Conservation (phyloP, 2,888 invertebrate genomes). For the Didymodactylos carnosus region DNA sequence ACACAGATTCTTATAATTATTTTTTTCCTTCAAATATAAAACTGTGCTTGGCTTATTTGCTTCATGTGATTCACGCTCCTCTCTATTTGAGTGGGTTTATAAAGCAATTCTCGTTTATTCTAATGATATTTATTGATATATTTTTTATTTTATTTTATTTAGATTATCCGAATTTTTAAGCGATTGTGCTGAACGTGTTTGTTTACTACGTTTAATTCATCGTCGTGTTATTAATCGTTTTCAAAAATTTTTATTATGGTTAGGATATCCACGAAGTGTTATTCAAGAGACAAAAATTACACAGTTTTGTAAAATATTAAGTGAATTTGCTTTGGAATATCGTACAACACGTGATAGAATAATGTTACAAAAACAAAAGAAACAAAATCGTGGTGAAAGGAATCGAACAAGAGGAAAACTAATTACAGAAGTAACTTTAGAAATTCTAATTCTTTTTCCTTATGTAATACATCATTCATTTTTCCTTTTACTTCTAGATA, state of each 20-base stretch:
- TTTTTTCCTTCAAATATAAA: no score
- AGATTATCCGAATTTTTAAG: slow-evolving; percentile 74
- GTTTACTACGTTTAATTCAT: slow-evolving; percentile 71
- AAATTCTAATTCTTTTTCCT: background rate
- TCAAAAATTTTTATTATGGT: slow-evolving; percentile 68
- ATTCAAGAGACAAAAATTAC: slow-evolving; percentile 68
- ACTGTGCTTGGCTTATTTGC: background rate
- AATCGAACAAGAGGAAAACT: slow-evolving; percentile 94
- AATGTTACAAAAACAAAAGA: slow-evolving; percentile 75
- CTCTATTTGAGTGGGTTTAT: background rate
- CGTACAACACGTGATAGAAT: slow-evolving; percentile 86
- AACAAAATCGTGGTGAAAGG: slow-evolving; percentile 60
- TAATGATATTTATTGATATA: background rate
- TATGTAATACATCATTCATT: background rate
- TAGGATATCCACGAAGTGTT: slow-evolving; percentile 64
- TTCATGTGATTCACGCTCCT: background rate
- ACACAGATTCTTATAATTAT: no score
- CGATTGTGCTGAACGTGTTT: slow-evolving; percentile 89
- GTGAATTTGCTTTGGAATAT: slow-evolving; percentile 92
- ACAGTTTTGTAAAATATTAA: slow-evolving; percentile 68
- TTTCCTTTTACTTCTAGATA: background rate
- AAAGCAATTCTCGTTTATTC: background rate
- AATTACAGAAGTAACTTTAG: slow-evolving; percentile 46
- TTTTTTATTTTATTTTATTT: slow-evolving; percentile 14
- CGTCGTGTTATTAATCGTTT: slow-evolving; percentile 75